Base-by-base conservation (phyloP, 1,140 invertebrate species). In the Zaprionus camerounensis region DNA sequence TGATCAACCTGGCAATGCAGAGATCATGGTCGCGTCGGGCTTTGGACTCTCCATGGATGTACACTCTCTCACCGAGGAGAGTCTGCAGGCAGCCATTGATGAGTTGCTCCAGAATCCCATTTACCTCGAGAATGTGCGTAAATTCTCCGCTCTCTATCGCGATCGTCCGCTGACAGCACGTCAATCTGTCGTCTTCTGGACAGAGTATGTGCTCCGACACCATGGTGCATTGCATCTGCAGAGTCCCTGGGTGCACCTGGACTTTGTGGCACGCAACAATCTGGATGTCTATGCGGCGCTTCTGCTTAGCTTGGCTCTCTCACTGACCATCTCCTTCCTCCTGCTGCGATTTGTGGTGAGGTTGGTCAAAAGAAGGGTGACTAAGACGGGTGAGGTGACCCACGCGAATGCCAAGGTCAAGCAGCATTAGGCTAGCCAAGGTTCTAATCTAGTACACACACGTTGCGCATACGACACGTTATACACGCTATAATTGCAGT, bases 121-220 rank as follows among this genome's bases (percentile, higher is more conserved):
- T 0, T 92, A 86, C n/a, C 34, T 22, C 0, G 9, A 63, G 26
- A 76, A 59, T 6, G 77, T 77, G 2, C 46, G 34, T 3, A 65
- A 76, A 1, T 88, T 88, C 46, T 91, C 86, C 0, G 28, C 57
- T 6, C 75, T 81, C 2, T 93, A 92, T 59, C 67, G 86, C 0
- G 92, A 93, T 79, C 78, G 92, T 51, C 91, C 88, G 0, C n/a
- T 87, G 15, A 80, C 82, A 0, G 72, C 94, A 5, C 72, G 93
- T 7, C 92, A 94, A n/a, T 81, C 83, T 12, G 93, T 92, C 1
- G 72, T 93, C 13, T 93, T 80, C 44, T 94, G 94, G 91, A 86
- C 93, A 1, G 93, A 94, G 69, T 94, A 94, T 58, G 75, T 94
- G 17, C 76, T 94, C 11, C 72, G 94, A 2, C 93, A 94, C 61